phyloP scores from a whole-genome alignment of 1,140 invertebrate species.

The Lordiphosa collinella region DNA sequence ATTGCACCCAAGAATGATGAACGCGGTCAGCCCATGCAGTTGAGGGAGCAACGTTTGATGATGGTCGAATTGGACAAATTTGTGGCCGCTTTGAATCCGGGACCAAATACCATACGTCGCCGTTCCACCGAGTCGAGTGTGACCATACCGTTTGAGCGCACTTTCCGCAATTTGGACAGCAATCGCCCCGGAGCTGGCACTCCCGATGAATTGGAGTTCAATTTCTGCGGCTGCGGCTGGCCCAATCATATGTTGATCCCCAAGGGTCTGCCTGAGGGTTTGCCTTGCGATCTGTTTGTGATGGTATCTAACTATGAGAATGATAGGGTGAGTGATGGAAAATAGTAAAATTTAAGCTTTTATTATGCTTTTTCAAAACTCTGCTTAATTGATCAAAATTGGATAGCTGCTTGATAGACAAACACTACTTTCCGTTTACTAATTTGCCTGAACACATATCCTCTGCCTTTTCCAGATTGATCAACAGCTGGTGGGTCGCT shows the following conservation, averaged over 20 bases:
- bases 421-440: too few species aligned
- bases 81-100: slow-evolving; percentile 82
- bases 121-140: slow-evolving; percentile 85
- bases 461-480: slow-evolving; percentile 78
- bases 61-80: slow-evolving; percentile 91
- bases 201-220: slow-evolving; percentile 82
- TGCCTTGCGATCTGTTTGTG: slow-evolving; percentile 86
- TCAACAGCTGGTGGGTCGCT: slow-evolving; percentile 81
- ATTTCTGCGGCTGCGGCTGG: slow-evolving; percentile 93
- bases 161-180: slow-evolving; percentile 83
- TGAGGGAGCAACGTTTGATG: slow-evolving; percentile 84
- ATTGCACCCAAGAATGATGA: slow-evolving; percentile 87
- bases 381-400: too few species aligned
- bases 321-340: slow-evolving; percentile 84
- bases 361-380: too few species aligned
- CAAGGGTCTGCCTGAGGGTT: slow-evolving; percentile 86
- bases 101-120: slow-evolving; percentile 83
- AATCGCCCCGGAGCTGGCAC: slow-evolving; percentile 81
- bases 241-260: slow-evolving; percentile 91
- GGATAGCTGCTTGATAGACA: too few species aligned
- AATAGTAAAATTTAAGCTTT: too few species aligned
- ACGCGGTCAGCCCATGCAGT: slow-evolving; percentile 82
- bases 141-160: slow-evolving; percentile 87
- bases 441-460: too few species aligned
- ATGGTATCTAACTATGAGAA: slow-evolving; percentile 89